Conservation (phyloP, 2,113 vertebrate species). For the Perca flavescens region DNA sequence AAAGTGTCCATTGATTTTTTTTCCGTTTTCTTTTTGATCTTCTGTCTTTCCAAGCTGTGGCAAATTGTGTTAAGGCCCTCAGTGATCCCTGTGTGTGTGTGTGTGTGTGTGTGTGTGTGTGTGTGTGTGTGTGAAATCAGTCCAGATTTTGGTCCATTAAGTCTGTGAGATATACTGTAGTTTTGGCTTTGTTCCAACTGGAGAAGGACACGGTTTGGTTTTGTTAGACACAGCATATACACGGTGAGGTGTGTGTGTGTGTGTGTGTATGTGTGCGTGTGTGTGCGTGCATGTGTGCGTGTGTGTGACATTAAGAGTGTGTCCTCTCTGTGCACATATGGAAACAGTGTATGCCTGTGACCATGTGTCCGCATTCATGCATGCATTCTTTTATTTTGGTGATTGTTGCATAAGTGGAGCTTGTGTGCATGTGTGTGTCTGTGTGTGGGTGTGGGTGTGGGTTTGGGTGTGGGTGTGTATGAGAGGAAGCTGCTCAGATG, state of each 20-base stretch:
- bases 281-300: constrained; percentile 9
- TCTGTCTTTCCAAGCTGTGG: constrained; percentile 35
- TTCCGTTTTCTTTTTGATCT: constrained; percentile 17
- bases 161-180: constrained; percentile 56
- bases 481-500: constrained; percentile 1
- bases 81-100: constrained; percentile 37
- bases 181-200: constrained; percentile 58
- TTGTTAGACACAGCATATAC: constrained; percentile 34
- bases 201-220: constrained; percentile 49
- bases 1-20: constrained; percentile 30
- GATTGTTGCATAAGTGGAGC: constrained; percentile 14
- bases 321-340: constrained; percentile 16
- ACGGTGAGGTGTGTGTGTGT: neutral
- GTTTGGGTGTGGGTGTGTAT: neutral
- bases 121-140: neutral
- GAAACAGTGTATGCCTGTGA: constrained; percentile 6
- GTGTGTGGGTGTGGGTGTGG: neutral
- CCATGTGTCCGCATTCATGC: constrained; percentile 13
- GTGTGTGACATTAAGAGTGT: constrained; percentile 17
- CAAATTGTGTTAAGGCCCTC: constrained; percentile 41
- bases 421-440: constrained; percentile 7
- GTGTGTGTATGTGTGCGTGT: constrained; percentile 14
- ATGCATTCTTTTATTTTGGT: neutral
- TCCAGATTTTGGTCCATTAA: constrained; percentile 40
- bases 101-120: neutral